Evolutionary conservation across 2,888 invertebrate genomes (phyloP).

Genomic region (Caenorhabditis sp.): DNA sequence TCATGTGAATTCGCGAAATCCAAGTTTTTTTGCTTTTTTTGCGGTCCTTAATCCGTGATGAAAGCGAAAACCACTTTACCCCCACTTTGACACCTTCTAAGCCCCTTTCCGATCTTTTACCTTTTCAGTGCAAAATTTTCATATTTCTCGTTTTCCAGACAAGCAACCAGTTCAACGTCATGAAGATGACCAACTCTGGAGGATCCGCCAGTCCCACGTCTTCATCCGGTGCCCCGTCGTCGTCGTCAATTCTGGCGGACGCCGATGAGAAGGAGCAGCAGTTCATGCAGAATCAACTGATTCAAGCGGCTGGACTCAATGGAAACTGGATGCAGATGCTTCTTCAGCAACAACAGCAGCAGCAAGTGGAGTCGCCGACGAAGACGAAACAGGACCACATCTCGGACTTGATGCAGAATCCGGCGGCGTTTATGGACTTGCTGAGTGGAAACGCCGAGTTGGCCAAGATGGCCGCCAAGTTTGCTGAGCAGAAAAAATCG

Average conservation of each 20-base stretch:
- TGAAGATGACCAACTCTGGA: slow-evolving; percentile 57
- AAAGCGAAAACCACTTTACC: slow-evolving; percentile 26
- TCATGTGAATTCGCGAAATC: slow-evolving; percentile 38
- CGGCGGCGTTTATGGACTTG: slow-evolving; percentile 39
- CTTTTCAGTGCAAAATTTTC: slow-evolving; percentile 24
- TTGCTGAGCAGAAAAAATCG: slow-evolving; percentile 23
- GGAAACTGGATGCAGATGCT: slow-evolving; percentile 37
- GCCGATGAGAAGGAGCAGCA: slow-evolving; percentile 43
- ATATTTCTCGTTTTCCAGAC: slow-evolving; percentile 50
- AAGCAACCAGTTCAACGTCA: slow-evolving; percentile 51
- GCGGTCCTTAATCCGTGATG: slow-evolving; percentile 18
- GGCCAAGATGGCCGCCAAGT: slow-evolving; percentile 37
- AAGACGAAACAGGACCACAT: neutral
- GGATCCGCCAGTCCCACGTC: slow-evolving; percentile 63
- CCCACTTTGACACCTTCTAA: slow-evolving; percentile 11
- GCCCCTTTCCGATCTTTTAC: slow-evolving; percentile 18
- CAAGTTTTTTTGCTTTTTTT: slow-evolving; percentile 25
- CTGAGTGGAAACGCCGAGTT: slow-evolving; percentile 18
- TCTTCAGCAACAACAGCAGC: slow-evolving; percentile 46
- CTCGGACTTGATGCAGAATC: slow-evolving; percentile 28
- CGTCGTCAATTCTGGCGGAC: slow-evolving; percentile 45
- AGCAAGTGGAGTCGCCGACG: slow-evolving; percentile 15
- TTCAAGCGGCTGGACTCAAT: slow-evolving; percentile 25
- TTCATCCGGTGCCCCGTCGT: slow-evolving; percentile 64
- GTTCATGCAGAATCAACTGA: slow-evolving; percentile 17